Evolutionary conservation across 2,797 vertebrate genomes (phyloP), one percentile per base, ranked within the genome.

Genomic region (Lithobates sylvaticus): DNA sequence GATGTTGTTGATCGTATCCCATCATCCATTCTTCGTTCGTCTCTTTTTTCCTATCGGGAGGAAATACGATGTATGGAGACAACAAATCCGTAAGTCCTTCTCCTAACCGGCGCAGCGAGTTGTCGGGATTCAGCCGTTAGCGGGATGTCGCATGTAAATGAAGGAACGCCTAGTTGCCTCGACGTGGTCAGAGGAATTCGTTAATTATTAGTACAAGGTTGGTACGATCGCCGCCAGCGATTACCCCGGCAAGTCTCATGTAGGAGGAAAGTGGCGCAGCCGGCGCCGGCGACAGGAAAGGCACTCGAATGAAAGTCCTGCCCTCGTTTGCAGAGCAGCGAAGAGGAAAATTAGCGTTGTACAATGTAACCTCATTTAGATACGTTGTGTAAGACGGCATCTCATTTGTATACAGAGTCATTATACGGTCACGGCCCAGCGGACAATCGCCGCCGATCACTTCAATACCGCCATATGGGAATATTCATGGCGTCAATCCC

Each of bases 301-400:
- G 27, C 73, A 27, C 42, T 74, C 0, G 26, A 34, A 15, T 39
- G 71, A 83, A 76, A 1, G 65, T 73, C 0, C 27, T 0, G 50
- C 36, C 76, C 89, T 44, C 79, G 26, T 78, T 81, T 70, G 86
- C 82, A 83, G 32, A 82, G 89, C 91, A 90, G 70, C 88, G 89
- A 86, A 86, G 88, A 5, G 88, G 88, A 91, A 89, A 89, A 92
- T 89, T 61, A 91, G 87, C 89, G 78, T 78, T 90, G 90, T 89
- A 88, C 89, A 91, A 89, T 68, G 86, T 86, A 92, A 85, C 86
- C 90, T 90, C 69, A 88, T 92, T 92, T 89, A 90, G 89, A 91
- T 88, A 90, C 91, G 85, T 89, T 26, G 86, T 70, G 47, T 78
- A 88, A 72, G 86, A 86, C 89, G 78, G 88, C 89, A 84, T 87